A percentile compares a stretch with the other conserved stretches of the same genome.
Conservation (phyloP, 2,113 vertebrate species). For the Cynocephalus volans region DNA sequence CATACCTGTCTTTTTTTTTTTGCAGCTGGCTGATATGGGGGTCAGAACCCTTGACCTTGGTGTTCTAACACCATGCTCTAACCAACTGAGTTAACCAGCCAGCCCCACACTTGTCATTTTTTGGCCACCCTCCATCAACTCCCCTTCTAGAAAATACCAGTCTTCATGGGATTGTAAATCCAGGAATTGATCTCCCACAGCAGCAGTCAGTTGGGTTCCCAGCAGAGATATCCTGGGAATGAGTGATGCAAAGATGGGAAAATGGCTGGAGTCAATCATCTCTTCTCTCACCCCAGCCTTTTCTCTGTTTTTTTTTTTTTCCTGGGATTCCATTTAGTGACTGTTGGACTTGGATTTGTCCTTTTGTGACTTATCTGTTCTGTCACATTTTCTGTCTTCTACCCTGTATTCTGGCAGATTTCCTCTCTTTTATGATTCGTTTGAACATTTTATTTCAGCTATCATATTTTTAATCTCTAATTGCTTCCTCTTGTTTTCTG, state of each 20-base stretch:
- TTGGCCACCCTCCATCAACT: background rate
- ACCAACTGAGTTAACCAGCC: too few relatives aligned
- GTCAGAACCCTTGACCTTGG: too few relatives aligned
- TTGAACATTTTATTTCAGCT: slow-evolving; percentile 26
- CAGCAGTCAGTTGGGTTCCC: background rate
- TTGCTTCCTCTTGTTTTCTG: background rate
- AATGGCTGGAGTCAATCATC: background rate
- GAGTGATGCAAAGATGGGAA: background rate
- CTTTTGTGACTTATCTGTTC: background rate
- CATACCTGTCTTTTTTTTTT: too few relatives aligned
- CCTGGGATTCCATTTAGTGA: background rate
- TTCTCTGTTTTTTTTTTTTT: background rate
- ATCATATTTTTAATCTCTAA: background rate
- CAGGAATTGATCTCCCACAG: background rate
- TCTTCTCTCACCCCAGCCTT: background rate
- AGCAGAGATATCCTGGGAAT: background rate
- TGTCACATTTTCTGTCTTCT: background rate
- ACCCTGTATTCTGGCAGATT: background rate
- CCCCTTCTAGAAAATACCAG: background rate
- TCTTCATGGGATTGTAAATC: background rate
- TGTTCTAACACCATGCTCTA: too few relatives aligned
- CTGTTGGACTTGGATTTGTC: background rate
- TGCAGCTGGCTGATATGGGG: too few relatives aligned
- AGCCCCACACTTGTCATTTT: background rate
- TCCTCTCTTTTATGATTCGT: background rate